Evolutionary conservation across 2,888 invertebrate genomes (phyloP).

Genomic region (Emmelina monodactyla): DNA sequence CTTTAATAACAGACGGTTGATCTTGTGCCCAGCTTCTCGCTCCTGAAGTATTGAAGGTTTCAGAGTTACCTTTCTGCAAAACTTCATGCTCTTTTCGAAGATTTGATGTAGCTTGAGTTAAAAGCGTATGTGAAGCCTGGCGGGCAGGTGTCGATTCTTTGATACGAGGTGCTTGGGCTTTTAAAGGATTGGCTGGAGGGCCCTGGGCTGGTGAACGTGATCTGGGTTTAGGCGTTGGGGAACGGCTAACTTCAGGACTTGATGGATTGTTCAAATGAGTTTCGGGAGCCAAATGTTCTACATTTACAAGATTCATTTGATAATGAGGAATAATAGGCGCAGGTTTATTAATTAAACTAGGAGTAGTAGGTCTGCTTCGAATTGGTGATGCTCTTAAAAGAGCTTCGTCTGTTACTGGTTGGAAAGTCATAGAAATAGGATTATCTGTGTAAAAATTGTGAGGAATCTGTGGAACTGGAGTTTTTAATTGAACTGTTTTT

Average conservation of each 20-base stretch:
- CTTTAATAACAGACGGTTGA: slow-evolving; percentile 53
- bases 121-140: slow-evolving; percentile 39
- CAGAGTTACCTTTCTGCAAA: slow-evolving; percentile 39
- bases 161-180: slow-evolving; percentile 70
- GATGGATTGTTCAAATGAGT: slow-evolving; percentile 68
- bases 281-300: slow-evolving; percentile 68
- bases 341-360: slow-evolving; percentile 76
- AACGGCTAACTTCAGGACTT: slow-evolving; percentile 66
- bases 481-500: slow-evolving; percentile 24
- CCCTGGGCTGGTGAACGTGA: slow-evolving; percentile 76
- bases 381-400: slow-evolving; percentile 61
- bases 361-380: slow-evolving; percentile 69
- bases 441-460: slow-evolving; percentile 36
- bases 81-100: slow-evolving; percentile 53
- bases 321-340: slow-evolving; percentile 80
- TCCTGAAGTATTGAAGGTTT: slow-evolving; percentile 30
- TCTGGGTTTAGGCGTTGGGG: slow-evolving; percentile 70
- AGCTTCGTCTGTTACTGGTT: slow-evolving; percentile 68
- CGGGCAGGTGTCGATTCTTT: slow-evolving; percentile 54
- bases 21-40: slow-evolving; percentile 35
- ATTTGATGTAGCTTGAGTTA: slow-evolving; percentile 36
- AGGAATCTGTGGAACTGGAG: slow-evolving; percentile 24
- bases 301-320: slow-evolving; percentile 78
- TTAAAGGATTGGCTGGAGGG: slow-evolving; percentile 72
- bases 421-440: slow-evolving; percentile 70